These are phyloP conservation scores for Pangasianodon gigas DNA, from an alignment of 2,113 vertebrate genomes.

Conservation along the genomic window DNA sequence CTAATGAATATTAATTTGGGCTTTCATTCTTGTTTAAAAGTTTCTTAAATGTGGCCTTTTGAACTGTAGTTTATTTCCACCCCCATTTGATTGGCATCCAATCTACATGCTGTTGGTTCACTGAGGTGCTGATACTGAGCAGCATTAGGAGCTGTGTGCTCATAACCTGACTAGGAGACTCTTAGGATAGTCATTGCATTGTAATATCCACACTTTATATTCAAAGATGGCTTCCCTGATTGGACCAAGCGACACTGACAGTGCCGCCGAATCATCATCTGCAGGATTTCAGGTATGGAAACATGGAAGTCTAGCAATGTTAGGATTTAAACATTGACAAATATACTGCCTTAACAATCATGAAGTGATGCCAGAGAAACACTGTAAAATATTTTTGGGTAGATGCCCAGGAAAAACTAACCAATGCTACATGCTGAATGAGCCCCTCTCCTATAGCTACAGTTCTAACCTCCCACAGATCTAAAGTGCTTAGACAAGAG, in stretches of 20 bases:
- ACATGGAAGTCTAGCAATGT: neutral
- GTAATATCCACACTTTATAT: constrained; percentile 36
- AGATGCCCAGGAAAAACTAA: neutral
- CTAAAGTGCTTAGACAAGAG: neutral
- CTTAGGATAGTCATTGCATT: neutral
- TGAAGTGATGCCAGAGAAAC: neutral
- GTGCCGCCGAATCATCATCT: neutral
- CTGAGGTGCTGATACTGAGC: neutral
- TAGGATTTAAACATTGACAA: neutral
- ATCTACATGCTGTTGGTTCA: neutral
- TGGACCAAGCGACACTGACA: constrained; percentile 61
- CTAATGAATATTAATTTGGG: neutral
- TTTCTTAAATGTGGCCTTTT: neutral
- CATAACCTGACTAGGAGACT: neutral
- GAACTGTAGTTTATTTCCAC: neutral
- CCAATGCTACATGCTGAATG: neutral
- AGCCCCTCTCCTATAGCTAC: neutral
- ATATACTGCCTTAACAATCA: neutral
- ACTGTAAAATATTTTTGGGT: neutral
- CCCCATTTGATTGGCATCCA: neutral
- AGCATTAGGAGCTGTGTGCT: neutral
- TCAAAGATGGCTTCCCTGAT: constrained; percentile 66
- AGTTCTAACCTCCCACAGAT: neutral
- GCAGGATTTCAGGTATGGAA: neutral
- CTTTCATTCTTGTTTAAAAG: neutral